These are phyloP conservation scores for Apogon talboti DNA, from an alignment of 2,797 vertebrate species.

Conservation along the genomic window DNA sequence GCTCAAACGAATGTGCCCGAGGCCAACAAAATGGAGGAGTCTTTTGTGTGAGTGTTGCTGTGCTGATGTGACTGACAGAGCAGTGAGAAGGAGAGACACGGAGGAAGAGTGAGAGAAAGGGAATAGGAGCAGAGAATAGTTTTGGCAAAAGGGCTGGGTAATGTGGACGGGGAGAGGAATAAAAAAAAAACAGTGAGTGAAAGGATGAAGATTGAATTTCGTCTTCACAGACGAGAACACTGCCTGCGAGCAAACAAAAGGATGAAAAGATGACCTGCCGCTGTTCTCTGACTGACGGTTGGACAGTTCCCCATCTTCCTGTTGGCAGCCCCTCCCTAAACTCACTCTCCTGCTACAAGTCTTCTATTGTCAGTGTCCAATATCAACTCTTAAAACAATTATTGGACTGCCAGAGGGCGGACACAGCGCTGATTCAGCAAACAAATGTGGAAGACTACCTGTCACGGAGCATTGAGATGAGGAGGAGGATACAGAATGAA, in stretches of 20 bases:
- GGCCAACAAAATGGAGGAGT: constrained; percentile 42
- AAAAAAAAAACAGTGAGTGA: constrained; percentile 54
- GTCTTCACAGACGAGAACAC: constrained; percentile 54
- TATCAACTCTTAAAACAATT: constrained; percentile 77
- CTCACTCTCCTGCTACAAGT: constrained; percentile 18
- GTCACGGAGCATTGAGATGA: constrained; percentile 33
- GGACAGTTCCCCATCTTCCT: constrained; percentile 53
- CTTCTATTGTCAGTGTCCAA: constrained; percentile 51
- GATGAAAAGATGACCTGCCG: constrained; percentile 72
- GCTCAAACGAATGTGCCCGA: constrained; percentile 35
- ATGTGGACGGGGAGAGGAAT: neutral
- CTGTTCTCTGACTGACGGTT: constrained; percentile 54
- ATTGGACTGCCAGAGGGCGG: constrained; percentile 63
- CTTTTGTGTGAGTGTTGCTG: constrained; percentile 33
- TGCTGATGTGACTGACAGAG: constrained; percentile 39
- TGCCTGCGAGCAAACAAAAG: constrained; percentile 67
- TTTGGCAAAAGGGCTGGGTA: constrained; percentile 36
- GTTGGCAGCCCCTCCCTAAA: constrained; percentile 30
- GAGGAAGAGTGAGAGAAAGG: constrained; percentile 26
- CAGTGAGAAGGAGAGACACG: constrained; percentile 26
- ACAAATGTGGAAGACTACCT: constrained; percentile 58
- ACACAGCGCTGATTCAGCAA: constrained; percentile 68
- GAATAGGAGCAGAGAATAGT: constrained; percentile 43
- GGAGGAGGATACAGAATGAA: constrained; percentile 13
- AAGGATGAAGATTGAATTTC: constrained; percentile 78